phyloP scores from a whole-genome alignment of 2,797 vertebrate genomes.

The Pseudomugil gertrudae region DNA sequence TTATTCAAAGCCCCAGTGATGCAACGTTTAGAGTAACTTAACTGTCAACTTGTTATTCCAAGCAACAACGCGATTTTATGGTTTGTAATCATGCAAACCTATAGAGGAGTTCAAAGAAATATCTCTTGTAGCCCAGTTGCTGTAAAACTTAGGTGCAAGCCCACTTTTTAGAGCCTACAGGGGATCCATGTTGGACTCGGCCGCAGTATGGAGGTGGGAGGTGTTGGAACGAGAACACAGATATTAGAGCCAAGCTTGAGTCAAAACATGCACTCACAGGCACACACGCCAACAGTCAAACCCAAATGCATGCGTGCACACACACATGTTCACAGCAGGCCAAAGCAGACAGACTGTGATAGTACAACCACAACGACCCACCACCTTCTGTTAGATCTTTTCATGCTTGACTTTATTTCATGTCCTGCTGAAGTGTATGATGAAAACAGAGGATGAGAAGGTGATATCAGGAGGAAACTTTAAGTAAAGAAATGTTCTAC shows the following conservation, averaged over 20 bases:
- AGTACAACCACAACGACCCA: constrained; percentile 57
- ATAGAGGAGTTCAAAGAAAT: constrained; percentile 17
- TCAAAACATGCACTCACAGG: constrained; percentile 41
- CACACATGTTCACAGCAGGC: constrained; percentile 52
- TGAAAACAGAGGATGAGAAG: constrained; percentile 60
- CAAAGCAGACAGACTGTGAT: constrained; percentile 68
- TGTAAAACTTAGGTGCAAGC: constrained; percentile 49
- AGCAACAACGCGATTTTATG: constrained; percentile 15
- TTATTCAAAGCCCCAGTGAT: constrained; percentile 43
- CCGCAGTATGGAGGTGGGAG: constrained; percentile 69
- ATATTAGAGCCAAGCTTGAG: constrained; percentile 58
- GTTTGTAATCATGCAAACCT: constrained; percentile 26
- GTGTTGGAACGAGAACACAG: constrained; percentile 63
- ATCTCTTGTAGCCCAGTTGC: constrained; percentile 40
- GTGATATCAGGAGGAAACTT: constrained; percentile 54
- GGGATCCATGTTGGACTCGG: constrained; percentile 60
- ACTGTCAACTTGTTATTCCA: constrained; percentile 35
- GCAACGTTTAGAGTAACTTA: constrained; percentile 34
- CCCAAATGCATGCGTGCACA: constrained; percentile 5
- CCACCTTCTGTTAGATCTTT: constrained; percentile 70
- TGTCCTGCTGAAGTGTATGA: constrained; percentile 45
- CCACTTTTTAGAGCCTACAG: constrained; percentile 50
- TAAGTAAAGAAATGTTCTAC: constrained; percentile 15
- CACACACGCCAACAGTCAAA: constrained; percentile 23
- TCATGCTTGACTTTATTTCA: constrained; percentile 56